Evolutionary conservation across 2,888 invertebrate species (phyloP).

Genomic region (Pristionchus arcanus): DNA sequence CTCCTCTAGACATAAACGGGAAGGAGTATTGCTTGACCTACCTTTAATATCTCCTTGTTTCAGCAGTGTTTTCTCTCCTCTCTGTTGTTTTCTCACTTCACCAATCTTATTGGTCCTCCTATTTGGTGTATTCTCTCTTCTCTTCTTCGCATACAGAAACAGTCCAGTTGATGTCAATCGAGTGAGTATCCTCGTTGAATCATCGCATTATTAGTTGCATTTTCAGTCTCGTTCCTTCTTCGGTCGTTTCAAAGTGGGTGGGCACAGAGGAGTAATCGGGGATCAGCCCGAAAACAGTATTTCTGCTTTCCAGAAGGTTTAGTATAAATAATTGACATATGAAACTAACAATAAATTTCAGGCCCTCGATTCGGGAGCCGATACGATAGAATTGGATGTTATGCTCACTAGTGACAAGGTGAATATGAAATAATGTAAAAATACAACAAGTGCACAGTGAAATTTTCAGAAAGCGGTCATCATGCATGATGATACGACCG

Average conservation of each 20-base stretch:
- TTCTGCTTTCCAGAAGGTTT: conserved; percentile 26
- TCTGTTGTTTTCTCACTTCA: conserved; percentile 30
- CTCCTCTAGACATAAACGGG: neutral
- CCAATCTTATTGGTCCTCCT: conserved; percentile 21
- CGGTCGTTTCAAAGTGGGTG: conserved; percentile 33
- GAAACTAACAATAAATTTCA: neutral
- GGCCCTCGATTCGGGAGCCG: conserved; percentile 31
- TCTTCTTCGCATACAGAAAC: conserved; percentile 26
- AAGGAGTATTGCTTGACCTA: neutral
- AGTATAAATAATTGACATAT: neutral
- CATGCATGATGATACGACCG: conserved; percentile 52
- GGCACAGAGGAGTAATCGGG: conserved; percentile 46
- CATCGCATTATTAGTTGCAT: too few relatives aligned
- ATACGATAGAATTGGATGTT: conserved; percentile 44
- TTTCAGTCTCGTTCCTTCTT: conserved; percentile 42
- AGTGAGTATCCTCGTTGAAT: neutral
- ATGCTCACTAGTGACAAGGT: conserved; percentile 52
- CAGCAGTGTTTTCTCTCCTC: conserved; percentile 8
- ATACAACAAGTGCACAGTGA: neutral
- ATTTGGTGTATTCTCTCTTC: conserved; percentile 10
- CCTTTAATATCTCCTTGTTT: neutral
- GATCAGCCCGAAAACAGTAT: conserved; percentile 35
- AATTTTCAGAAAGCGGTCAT: conserved; percentile 39
- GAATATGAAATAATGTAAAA: neutral
- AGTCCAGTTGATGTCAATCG: conserved; percentile 29